Base-by-base conservation (phyloP, 2,888 invertebrate species). In the Nebria brevicollis region DNA sequence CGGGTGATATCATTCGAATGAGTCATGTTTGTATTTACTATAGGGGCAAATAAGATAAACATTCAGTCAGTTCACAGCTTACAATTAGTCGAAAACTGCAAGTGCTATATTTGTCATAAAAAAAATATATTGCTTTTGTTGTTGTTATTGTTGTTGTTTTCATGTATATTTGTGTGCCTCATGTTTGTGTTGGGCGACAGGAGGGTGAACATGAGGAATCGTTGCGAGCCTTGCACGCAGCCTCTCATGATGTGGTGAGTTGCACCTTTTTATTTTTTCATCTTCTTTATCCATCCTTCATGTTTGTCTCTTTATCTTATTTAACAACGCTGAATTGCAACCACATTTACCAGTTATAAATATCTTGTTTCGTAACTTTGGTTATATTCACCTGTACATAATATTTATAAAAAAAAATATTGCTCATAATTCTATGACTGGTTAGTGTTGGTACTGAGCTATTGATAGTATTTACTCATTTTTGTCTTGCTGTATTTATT, bases 121-220 rank as follows among this genome's bases (percentile, higher is more conserved):
- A 54, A 54, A 11, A 54, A 43, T 43, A 43, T 3, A 11, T 13
- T 54, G 54, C 13, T 54, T 54, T 54, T 54, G 54, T 54, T 54
- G 54, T 54, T 54, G 72, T 72, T n/a, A 10, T 15, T 74, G 54
- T 74, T 70, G 26, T 72, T 77, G 75, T 77, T 72, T 81, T 81
- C 75, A 73, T 81, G 81, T 81, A 43, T 73, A 70, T 70, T 70
- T 70, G 70, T 70, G 70, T 70, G 70, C 70, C 34, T 70, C 70
- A 70, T 70, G 70, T 70, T 34, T 79, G 70, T 80, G 77, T 85
- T 86, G 82, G 85, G 81, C 84, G 84, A 74, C 86, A 89, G 89
- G 89, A 90, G 84, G 90, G 89, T 76, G 89, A 89, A 86, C 89
- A 89, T 86, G 89, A 89, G 84, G 89, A 89, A 85, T 88, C 88